These are phyloP conservation scores for Fregetta grallaria DNA, from an alignment of 2,113 vertebrate genomes.

Conservation along the genomic window DNA sequence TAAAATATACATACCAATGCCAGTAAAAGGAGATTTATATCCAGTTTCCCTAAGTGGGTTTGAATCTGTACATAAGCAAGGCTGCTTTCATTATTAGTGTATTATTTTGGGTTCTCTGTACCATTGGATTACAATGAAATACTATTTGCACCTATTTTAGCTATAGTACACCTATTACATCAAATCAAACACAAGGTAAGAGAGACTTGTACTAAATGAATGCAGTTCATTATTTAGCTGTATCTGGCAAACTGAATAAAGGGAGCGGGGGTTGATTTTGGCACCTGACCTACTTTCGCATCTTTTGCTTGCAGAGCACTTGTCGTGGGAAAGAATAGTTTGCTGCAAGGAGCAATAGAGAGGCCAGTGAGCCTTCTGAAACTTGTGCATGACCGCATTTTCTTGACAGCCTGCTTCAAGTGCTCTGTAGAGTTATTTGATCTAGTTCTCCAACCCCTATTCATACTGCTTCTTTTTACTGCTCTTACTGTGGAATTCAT, in stretches of 20 bases:
- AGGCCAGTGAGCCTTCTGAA: not conserved
- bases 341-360: not conserved
- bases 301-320: not conserved
- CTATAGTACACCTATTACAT: not conserved
- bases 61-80: not conserved
- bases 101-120: not conserved
- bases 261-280: not conserved
- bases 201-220: not conserved
- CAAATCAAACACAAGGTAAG: not conserved
- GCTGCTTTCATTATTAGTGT: not conserved
- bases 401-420: constrained; percentile 4
- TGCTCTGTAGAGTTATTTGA: constrained; percentile 9
- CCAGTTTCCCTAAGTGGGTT: not conserved
- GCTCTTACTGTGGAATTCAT: not conserved
- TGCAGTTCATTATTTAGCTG: not conserved
- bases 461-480: not conserved
- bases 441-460: not conserved
- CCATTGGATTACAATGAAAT: not conserved
- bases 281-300: not conserved
- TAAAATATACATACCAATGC: not conserved
- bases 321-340: accelerated
- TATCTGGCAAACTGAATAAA: not conserved
- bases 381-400: not conserved
- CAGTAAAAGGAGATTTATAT: not conserved
- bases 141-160: not conserved